Evolutionary conservation across 2,113 vertebrate genomes (phyloP).

Genomic region (Oryzias melastigma): DNA sequence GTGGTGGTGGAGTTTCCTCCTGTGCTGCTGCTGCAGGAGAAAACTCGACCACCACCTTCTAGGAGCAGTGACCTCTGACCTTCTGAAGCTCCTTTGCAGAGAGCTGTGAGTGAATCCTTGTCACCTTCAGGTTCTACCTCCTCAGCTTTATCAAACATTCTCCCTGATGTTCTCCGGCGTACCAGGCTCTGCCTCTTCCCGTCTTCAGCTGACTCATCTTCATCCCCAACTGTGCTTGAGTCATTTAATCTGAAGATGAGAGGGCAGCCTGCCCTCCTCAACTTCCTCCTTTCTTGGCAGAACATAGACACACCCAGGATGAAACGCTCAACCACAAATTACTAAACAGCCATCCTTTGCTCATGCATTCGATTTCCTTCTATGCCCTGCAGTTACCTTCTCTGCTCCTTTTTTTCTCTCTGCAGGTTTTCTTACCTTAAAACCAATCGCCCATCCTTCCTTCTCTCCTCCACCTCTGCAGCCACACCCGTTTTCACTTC

Average conservation of each 20-base stretch:
- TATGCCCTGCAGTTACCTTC: background rate
- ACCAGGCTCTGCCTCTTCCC: slow-evolving; percentile 15
- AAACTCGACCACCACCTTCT: background rate
- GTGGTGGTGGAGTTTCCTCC: no score
- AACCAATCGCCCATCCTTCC: background rate
- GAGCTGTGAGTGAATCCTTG: slow-evolving; percentile 21
- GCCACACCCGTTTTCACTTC: slow-evolving; percentile 26
- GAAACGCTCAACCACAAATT: slow-evolving; percentile 62
- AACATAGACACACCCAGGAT: slow-evolving; percentile 63
- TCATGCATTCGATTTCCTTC: background rate
- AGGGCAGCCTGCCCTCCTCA: slow-evolving; percentile 22
- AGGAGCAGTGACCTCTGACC: background rate
- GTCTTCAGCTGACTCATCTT: slow-evolving; percentile 51
- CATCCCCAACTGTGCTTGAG: slow-evolving; percentile 39
- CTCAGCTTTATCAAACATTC: slow-evolving; percentile 1
- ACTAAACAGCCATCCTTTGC: slow-evolving; percentile 43
- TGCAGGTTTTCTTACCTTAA: background rate
- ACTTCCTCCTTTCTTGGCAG: slow-evolving; percentile 61
- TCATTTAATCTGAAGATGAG: slow-evolving; percentile 62
- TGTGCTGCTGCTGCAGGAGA: background rate
- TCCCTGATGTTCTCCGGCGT: slow-evolving; percentile 6
- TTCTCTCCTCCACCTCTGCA: background rate
- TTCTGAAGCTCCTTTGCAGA: background rate
- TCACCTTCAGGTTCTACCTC: slow-evolving; percentile 9
- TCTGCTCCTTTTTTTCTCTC: background rate